phyloP scores from a whole-genome alignment of 2,113 vertebrate genomes.

The Istiophorus platypterus region DNA sequence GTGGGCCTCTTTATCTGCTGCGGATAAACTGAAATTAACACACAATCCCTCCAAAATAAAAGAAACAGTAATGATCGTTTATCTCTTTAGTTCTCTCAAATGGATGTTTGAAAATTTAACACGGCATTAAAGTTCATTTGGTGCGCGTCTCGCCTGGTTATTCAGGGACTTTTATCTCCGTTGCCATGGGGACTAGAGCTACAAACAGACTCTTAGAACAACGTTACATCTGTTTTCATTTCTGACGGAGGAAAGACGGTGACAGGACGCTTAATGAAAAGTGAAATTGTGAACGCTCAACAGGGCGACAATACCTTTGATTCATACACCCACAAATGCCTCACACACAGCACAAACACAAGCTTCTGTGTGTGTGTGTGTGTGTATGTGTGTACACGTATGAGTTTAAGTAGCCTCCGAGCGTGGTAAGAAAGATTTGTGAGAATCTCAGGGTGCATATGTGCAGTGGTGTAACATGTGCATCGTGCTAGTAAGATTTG shows the following conservation, averaged over 20 bases:
- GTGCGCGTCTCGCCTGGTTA: conserved; percentile 30
- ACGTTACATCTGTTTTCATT: conserved; percentile 43
- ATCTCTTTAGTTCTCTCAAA: conserved; percentile 24
- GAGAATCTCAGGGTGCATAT: conserved; percentile 16
- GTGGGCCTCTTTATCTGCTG: conserved; percentile 50
- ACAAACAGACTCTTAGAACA: conserved; percentile 43
- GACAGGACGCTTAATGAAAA: conserved; percentile 55
- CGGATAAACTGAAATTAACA: conserved; percentile 35
- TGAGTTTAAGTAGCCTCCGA: neutral
- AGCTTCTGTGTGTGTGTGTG: neutral
- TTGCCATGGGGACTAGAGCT: conserved; percentile 30
- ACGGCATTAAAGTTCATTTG: conserved; percentile 52
- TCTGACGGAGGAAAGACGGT: conserved; percentile 11
- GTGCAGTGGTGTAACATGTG: conserved; percentile 40
- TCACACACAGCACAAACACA: conserved; percentile 20
- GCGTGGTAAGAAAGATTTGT: conserved; percentile 24
- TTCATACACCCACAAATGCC: conserved; percentile 52
- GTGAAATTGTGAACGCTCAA: conserved; percentile 46
- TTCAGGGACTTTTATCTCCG: conserved; percentile 41
- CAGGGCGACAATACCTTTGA: conserved; percentile 52
- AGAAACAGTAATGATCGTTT: conserved; percentile 27
- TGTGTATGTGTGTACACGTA: conserved; percentile 18
- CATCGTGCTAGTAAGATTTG: conserved; percentile 55
- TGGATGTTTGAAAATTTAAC: conserved; percentile 44
- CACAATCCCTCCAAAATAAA: conserved; percentile 37